A percentile compares a stretch with the other conserved stretches of the same genome.
Conservation (phyloP, 2,113 vertebrate species). For the Rhombomys opimus region DNA sequence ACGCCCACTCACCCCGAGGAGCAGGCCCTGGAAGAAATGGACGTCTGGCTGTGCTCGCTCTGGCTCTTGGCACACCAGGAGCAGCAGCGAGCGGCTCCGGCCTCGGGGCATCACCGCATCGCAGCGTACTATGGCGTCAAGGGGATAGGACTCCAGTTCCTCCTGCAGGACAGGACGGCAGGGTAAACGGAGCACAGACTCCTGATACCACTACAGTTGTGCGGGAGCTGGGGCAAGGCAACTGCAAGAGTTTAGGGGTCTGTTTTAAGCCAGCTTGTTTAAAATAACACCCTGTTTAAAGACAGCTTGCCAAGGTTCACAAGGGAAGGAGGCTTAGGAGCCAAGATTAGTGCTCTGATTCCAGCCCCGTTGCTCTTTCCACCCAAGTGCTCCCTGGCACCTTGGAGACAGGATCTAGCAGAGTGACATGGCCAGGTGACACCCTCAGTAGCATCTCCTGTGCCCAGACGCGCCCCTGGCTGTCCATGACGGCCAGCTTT, state of each 20-base stretch:
- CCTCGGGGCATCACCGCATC: constrained; percentile 85
- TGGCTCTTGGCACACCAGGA: constrained; percentile 88
- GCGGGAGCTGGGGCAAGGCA: not conserved
- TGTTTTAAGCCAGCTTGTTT: too few species aligned
- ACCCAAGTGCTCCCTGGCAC: constrained; percentile 42
- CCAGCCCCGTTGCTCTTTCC: not conserved
- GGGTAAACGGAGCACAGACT: not conserved
- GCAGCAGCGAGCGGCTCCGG: constrained; percentile 86
- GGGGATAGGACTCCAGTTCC: constrained; percentile 88
- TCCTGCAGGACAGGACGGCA: constrained; percentile 82
- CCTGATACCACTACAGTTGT: too few species aligned
- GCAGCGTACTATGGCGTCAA: constrained; percentile 88
- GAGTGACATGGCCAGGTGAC: constrained; percentile 75
- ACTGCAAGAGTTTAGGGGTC: too few species aligned
- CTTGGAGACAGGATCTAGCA: constrained; percentile 83
- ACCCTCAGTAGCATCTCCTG: constrained; percentile 87
- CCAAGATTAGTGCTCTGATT: not conserved
- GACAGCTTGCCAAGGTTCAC: not conserved
- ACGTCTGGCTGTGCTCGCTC: constrained; percentile 88
- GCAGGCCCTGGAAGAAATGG: constrained; percentile 91
- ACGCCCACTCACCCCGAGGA: constrained; percentile 85
- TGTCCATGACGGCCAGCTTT: constrained; percentile 83
- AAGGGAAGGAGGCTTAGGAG: not conserved
- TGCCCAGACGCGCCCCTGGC: constrained; percentile 85
- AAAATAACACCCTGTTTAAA: not conserved